A percentile compares a stretch with the other conserved stretches of the same genome.
These are phyloP conservation scores for Sylvilagus floridanus DNA, from an alignment of 2,797 vertebrate genomes.

Conservation along the genomic window DNA sequence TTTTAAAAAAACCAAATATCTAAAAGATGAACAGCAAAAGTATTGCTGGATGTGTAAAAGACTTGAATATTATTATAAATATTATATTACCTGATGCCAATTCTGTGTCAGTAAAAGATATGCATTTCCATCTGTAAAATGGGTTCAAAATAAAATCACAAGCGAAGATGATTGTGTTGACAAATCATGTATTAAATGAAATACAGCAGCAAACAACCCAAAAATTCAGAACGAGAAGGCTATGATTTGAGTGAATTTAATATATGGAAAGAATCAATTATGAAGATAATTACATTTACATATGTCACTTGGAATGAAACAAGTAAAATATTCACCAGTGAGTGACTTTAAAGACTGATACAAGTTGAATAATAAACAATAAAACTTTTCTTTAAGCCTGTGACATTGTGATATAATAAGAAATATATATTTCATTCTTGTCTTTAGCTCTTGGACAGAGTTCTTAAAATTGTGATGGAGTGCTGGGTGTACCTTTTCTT, in stretches of 20 bases:
- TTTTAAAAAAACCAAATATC: conserved; percentile 89
- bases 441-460: background rate
- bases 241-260: conserved; percentile 27
- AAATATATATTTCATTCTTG: background rate
- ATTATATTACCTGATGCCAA: conserved; percentile 90
- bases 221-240: conserved; percentile 75
- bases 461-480: background rate
- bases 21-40: conserved; percentile 95
- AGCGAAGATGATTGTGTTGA: conserved; percentile 19
- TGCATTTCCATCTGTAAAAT: conserved; percentile 87
- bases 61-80: conserved; percentile 87
- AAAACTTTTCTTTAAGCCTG: conserved; percentile 93
- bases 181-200: conserved; percentile 88
- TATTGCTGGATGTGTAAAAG: conserved; percentile 92
- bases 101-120: conserved; percentile 90
- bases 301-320: conserved; percentile 97
- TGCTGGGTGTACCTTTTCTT: background rate
- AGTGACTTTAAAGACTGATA: conserved; percentile 93
- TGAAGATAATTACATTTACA: conserved; percentile 94
- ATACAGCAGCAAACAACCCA: background rate
- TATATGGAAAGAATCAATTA: conserved; percentile 55
- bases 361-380: conserved; percentile 92
- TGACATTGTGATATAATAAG: background rate
- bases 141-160: conserved; percentile 38
- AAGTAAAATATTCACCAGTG: conserved; percentile 94